A percentile compares a stretch with the other conserved stretches of the same genome.
These are phyloP conservation scores for Drosophila affinis DNA, from an alignment of 2,888 invertebrate genomes.

Conservation along the genomic window DNA sequence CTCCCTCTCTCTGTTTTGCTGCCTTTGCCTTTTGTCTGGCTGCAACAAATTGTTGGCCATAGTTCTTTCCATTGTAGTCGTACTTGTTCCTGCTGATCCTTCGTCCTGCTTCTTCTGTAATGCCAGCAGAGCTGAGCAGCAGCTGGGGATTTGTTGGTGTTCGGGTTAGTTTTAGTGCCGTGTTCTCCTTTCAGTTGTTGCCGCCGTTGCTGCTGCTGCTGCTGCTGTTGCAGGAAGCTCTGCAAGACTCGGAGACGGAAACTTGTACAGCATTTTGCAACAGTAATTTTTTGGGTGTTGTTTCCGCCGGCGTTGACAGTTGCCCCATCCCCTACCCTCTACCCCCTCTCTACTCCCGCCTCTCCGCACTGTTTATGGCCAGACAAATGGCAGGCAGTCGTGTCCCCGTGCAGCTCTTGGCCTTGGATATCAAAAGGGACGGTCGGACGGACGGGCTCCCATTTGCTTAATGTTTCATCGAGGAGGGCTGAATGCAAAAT, in stretches of 20 bases:
- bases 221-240: conserved; percentile 64
- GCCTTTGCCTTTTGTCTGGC: background rate
- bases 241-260: conserved; percentile 62
- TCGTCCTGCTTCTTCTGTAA: conserved; percentile 33
- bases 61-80: conserved; percentile 57
- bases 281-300: conserved; percentile 78
- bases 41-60: conserved; percentile 73
- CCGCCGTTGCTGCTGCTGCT: conserved; percentile 7
- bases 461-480: conserved; percentile 62
- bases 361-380: conserved; percentile 36
- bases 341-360: background rate
- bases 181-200: conserved; percentile 7
- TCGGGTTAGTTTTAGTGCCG: conserved; percentile 32
- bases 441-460: conserved; percentile 35
- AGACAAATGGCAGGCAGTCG: conserved; percentile 38
- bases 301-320: conserved; percentile 75
- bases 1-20: background rate
- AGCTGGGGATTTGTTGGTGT: conserved; percentile 68
- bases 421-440: conserved; percentile 41
- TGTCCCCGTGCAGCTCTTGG: conserved; percentile 21
- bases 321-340: conserved; percentile 33
- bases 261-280: conserved; percentile 73
- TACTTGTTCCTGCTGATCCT: conserved; percentile 10
- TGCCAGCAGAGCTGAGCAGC: conserved; percentile 49
- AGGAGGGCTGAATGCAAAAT: conserved; percentile 63